phyloP scores from a whole-genome alignment of 2,888 invertebrate species.

The Ichneumon xanthorius region DNA sequence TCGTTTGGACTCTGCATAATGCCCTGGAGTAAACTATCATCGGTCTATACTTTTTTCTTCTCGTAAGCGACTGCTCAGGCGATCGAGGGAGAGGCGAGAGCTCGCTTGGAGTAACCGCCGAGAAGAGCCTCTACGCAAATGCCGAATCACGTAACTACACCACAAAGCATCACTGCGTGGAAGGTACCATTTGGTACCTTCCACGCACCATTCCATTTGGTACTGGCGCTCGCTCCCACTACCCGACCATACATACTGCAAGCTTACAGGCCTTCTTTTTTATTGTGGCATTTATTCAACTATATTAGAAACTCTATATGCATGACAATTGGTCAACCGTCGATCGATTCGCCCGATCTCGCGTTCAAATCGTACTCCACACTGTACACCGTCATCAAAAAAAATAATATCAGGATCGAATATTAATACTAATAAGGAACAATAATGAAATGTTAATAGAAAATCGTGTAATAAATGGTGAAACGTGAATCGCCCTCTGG shows the following conservation, averaged over 20 bases:
- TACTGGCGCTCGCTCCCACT: constrained; percentile 53
- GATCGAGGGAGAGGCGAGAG: not conserved
- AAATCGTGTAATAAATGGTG: constrained; percentile 75
- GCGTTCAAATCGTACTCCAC: not conserved
- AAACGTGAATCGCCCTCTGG: constrained; percentile 81
- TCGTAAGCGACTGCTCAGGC: not conserved
- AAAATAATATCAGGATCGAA: not conserved
- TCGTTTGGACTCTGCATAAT: constrained; percentile 51
- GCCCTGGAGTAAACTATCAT: not conserved
- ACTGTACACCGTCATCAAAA: constrained; percentile 10
- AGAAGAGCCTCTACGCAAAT: not conserved
- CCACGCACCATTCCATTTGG: too few relatives aligned
- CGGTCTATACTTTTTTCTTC: not conserved
- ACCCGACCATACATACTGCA: not conserved
- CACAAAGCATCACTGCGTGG: constrained; percentile 63
- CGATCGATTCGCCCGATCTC: constrained; percentile 15
- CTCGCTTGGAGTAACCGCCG: not conserved
- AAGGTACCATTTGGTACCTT: constrained; percentile 75
- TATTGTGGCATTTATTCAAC: not conserved
- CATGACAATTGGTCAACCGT: not conserved
- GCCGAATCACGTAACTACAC: not conserved
- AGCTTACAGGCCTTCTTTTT: not conserved
- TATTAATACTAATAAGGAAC: not conserved
- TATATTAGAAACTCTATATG: not conserved
- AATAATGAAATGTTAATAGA: not conserved